Evolutionary conservation across 2,797 vertebrate genomes (phyloP), one percentile per base, ranked within the genome.

Genomic region (Poecilia gillii): DNA sequence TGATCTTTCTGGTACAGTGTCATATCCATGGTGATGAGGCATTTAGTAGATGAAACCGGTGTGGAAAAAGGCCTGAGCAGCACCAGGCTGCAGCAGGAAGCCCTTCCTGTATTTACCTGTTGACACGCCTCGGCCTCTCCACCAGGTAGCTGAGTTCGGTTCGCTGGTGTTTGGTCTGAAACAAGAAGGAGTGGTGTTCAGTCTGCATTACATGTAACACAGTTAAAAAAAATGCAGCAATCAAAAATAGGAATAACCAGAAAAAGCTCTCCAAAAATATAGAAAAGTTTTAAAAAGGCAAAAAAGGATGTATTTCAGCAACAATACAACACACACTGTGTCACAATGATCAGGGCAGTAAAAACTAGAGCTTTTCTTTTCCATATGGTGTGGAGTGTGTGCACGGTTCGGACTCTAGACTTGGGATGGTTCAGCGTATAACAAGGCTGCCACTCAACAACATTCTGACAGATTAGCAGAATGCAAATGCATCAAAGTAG

Each of bases 71-170:
- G n/a, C 14, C 23, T 28, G 51, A 75, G 51, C 51, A 1, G 45
- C n/a, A 66, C 18, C 55, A 13, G 72, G 45, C 18, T 23, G 20
- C 33, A 25, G 45, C 7, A 1, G 20, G 18, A 13, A 25, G 14
- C 47, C 18, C 8, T 3, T 2, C 74, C 46, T 62, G 74, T 77
- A 49, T 86, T 93, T 97, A 99, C 98, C 98, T 99, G 97, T 99
- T 99, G 85, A 99, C 98, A 81, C 98, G 97, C 85, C 98, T 96
- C 62, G 97, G 98, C 96, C 98, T 97, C 93, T 99, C 98, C 88
- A 97, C 97, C 93, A 99, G 96, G 93, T 98, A 99, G 96, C 97
- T 97, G 95, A 99, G 97, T 88, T 99, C 98, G 87, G 97, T 95
- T 94, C 98, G 96, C 93, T 98, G 98, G 89, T 98, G 98, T 95